phyloP scores from a whole-genome alignment of 2,888 invertebrate genomes.

The Brenthis ino region DNA sequence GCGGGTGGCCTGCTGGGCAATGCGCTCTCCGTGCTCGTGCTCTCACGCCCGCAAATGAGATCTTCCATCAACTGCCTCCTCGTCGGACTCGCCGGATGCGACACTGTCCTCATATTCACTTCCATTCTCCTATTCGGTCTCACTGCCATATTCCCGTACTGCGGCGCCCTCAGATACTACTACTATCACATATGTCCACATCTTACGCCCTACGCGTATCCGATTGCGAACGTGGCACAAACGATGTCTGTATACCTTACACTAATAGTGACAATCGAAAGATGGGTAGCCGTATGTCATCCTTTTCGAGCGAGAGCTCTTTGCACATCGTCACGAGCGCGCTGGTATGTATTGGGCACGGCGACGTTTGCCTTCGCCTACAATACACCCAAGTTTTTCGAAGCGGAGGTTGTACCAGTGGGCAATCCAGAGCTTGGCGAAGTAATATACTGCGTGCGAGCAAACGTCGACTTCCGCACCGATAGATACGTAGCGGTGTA shows the following conservation, averaged over 20 bases:
- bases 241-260: constrained; percentile 97
- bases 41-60: constrained; percentile 96
- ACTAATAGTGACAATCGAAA: constrained; percentile 93
- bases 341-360: constrained; percentile 92
- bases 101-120: constrained; percentile 94
- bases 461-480: constrained; percentile 86
- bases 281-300: constrained; percentile 96
- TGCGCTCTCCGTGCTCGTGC: constrained; percentile 93
- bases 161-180: constrained; percentile 88
- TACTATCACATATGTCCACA: constrained; percentile 91
- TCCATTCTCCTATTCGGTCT: constrained; percentile 93
- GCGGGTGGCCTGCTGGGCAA: constrained; percentile 94
- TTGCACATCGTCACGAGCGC: constrained; percentile 93
- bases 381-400: constrained; percentile 92
- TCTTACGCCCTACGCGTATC: constrained; percentile 90
- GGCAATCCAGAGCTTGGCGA: constrained; percentile 78
- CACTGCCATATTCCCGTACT: constrained; percentile 92
- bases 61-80: constrained; percentile 97
- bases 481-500: constrained; percentile 91
- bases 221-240: constrained; percentile 93
- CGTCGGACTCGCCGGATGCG: constrained; percentile 96
- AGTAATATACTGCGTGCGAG: constrained; percentile 86
- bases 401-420: constrained; percentile 78
- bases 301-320: constrained; percentile 93
- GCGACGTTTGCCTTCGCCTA: constrained; percentile 91